Evolutionary conservation across 64 coral and sea anemone genomes (phyloP).

Genomic region (Montipora cactus): DNA sequence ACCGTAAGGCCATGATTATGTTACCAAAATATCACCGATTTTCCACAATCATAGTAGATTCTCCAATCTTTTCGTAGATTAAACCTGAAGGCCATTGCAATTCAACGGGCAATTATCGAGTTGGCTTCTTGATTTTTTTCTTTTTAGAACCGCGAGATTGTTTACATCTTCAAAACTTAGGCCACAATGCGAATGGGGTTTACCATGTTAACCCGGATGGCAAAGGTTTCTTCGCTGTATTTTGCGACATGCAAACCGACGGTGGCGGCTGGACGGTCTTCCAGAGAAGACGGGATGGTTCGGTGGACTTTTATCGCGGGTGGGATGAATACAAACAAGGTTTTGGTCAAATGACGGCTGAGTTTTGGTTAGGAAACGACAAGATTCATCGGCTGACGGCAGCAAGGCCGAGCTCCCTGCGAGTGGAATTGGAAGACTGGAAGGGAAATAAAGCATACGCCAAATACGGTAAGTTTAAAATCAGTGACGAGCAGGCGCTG

Average conservation of each 20-base stretch:
- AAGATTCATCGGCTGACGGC: not conserved
- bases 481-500: not conserved
- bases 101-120: no score
- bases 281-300: not conserved
- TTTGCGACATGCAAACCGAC: conserved; percentile 2
- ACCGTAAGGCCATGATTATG: no score
- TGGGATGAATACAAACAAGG: not conserved
- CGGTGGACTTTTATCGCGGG: not conserved
- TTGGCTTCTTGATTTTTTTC: no score
- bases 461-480: conserved; percentile 37
- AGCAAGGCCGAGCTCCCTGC: conserved; percentile 26
- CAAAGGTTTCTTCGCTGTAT: not conserved
- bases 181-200: not conserved
- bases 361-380: not conserved
- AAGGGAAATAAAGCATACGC: not conserved
- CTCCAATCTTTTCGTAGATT: no score
- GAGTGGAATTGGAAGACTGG: not conserved
- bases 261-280: not conserved
- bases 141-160: not conserved
- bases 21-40: no score
- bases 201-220: conserved; percentile 18
- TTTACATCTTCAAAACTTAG: conserved; percentile 8
- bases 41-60: no score
- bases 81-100: no score
- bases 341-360: not conserved